A percentile compares a stretch with the other conserved stretches of the same genome.
These are phyloP conservation scores for Lampropteryx suffumata DNA, from an alignment of 2,888 invertebrate genomes.

Conservation along the genomic window DNA sequence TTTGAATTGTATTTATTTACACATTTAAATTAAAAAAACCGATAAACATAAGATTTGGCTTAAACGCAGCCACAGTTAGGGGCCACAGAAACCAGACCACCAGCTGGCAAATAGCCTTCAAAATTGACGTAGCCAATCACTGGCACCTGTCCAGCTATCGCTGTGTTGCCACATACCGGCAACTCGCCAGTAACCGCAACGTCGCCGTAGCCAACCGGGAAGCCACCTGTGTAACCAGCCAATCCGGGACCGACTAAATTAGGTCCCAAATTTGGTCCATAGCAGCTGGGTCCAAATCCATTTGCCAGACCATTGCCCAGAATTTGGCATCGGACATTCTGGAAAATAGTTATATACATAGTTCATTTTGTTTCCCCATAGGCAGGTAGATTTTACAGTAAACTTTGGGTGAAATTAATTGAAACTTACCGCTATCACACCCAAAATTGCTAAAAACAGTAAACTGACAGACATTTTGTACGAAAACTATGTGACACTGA, in stretches of 20 bases:
- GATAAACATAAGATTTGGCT: not conserved
- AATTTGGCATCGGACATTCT: constrained; percentile 38
- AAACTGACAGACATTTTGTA: constrained; percentile 23
- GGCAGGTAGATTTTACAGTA: not conserved
- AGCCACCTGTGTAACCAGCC: constrained; percentile 8
- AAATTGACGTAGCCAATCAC: constrained; percentile 72
- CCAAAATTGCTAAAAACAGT: constrained; percentile 20
- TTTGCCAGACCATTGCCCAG: constrained; percentile 28
- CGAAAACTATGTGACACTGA: constrained; percentile 9
- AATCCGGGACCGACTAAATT: constrained; percentile 5
- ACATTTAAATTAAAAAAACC: not conserved
- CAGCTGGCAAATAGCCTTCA: constrained; percentile 66
- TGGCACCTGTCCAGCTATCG: constrained; percentile 63
- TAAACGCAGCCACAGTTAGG: constrained; percentile 47
- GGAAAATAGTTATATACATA: constrained; percentile 23
- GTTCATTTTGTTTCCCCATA: no score
- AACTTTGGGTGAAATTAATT: not conserved
- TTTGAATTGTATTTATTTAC: constrained; percentile 9
- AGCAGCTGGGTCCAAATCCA: constrained; percentile 35
- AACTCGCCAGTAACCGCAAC: constrained; percentile 56
- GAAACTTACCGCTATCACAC: constrained; percentile 23
- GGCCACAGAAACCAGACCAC: constrained; percentile 63
- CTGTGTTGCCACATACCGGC: constrained; percentile 62
- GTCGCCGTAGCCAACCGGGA: constrained; percentile 55
- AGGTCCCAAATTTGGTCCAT: constrained; percentile 24